Evolutionary conservation across 1,140 invertebrate species (phyloP), one percentile per base, ranked within the genome.

Genomic region (Lutraria rhynchaena): DNA sequence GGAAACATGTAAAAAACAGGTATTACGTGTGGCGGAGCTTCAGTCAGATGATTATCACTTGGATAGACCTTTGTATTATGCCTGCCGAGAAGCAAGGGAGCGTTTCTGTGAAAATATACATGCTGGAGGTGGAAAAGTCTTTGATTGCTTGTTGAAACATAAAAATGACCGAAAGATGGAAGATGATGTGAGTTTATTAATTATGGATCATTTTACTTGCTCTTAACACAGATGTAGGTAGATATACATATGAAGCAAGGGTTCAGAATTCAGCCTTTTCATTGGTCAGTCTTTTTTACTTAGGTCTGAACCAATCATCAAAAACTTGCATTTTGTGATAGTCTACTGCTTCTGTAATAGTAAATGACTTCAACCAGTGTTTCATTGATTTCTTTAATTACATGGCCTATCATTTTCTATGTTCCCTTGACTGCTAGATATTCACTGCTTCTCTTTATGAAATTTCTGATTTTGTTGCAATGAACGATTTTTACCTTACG

Each of bases 11-110:
- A 94, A 94, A 88, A 94, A 95, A 82, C 95, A 98, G 91, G 95
- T 98, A 9, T 94, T 96, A 77, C 94, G 95, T 58, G 93, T 98
- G 1, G 96, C 97, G 1, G 97, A 99, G 91, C 94, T 98, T 33
- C 97, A 98, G 92, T 95, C 97, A 0, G 97, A 97, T 85, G 97
- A 98, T 89, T 96, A 98, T 58, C 97, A 98, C 89, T 92, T 98
- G 41, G 98, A 99, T 92, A 93, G 96, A 82, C 95, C 97, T 5
- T 92, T 99, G 24, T 99, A 96, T 92, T 95, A 97, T 85, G 96
- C 97, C 2, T 99, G 99, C 93, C 94, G 95, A 55, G 94, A 95
- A 2, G 98, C 99, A 91, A 94, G 96, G 55, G 95, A 95, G 86
- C 89, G 85, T n/a, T 92, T 94, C 75, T 95, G 95, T 89, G 83